Percentiles rank a stretch among this genome's conserved stretches.
phyloP scores from a whole-genome alignment of 2,888 invertebrate species.

The Cosmia trapezina region DNA sequence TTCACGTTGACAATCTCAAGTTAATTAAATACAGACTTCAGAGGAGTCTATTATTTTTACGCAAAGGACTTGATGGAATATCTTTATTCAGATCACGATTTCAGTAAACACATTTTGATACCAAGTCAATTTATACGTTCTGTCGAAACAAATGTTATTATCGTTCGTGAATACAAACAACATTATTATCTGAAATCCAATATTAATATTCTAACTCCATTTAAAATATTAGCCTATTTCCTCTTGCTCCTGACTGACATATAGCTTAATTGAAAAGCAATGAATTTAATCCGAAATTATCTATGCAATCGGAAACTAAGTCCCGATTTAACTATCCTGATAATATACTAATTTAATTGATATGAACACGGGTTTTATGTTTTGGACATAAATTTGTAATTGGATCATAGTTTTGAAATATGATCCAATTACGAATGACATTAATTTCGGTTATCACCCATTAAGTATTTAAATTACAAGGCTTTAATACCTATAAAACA shows the following conservation, averaged over 20 bases:
- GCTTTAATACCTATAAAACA: slow-evolving; percentile 7
- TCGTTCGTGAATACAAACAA: slow-evolving; percentile 38
- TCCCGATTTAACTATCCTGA: slow-evolving; percentile 37
- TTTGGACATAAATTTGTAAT: slow-evolving; percentile 10
- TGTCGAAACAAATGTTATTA: slow-evolving; percentile 37
- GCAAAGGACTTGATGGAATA: slow-evolving; percentile 17
- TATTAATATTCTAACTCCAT: slow-evolving; percentile 40
- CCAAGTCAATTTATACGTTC: slow-evolving; percentile 43
- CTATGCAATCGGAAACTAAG: slow-evolving; percentile 44
- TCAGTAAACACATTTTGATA: slow-evolving; percentile 49
- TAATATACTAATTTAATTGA: slow-evolving; percentile 35
- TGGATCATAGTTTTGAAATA: slow-evolving; percentile 2
- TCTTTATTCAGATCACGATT: slow-evolving; percentile 33
- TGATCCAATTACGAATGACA: slow-evolving; percentile 15
- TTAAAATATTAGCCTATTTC: slow-evolving; percentile 45
- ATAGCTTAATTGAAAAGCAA: slow-evolving; percentile 60
- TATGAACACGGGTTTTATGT: slow-evolving; percentile 7
- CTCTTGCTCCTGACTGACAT: slow-evolving; percentile 31
- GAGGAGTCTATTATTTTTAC: slow-evolving; percentile 4
- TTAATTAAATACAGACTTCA: slow-evolving; percentile 6
- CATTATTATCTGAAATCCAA: slow-evolving; percentile 30
- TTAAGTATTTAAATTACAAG: slow-evolving; percentile 33
- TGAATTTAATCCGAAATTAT: slow-evolving; percentile 36
- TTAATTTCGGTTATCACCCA: slow-evolving; percentile 28
- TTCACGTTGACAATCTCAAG: neutral